Evolutionary conservation across 2,888 invertebrate species (phyloP).

Genomic region (Drosophila flavopinicola): DNA sequence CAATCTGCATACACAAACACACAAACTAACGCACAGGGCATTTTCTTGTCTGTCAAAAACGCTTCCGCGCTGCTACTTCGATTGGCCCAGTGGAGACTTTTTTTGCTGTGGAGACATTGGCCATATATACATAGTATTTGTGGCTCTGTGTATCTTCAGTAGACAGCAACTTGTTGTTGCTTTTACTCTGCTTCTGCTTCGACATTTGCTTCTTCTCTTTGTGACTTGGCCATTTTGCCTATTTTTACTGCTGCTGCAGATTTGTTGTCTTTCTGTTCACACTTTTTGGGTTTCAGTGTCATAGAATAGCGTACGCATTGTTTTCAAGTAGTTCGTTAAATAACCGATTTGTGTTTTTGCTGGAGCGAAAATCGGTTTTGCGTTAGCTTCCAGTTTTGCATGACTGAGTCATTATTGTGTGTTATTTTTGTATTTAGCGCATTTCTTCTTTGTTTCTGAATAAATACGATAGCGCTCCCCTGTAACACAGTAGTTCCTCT

Average conservation of each 20-base stretch:
- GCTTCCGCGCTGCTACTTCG: conserved; percentile 55
- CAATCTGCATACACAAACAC: conserved; percentile 4
- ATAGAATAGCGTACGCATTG: conserved; percentile 33
- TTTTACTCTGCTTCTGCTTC: conserved; percentile 35
- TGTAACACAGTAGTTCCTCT: neutral
- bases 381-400: conserved; percentile 28
- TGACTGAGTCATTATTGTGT: conserved; percentile 34
- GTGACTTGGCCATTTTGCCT: conserved; percentile 37
- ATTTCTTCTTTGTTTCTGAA: conserved; percentile 16
- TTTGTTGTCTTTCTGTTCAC: conserved; percentile 38
- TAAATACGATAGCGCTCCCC: neutral
- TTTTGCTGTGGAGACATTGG: conserved; percentile 48
- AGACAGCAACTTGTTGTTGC: conserved; percentile 72
- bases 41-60: conserved; percentile 49
- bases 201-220: conserved; percentile 27
- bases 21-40: conserved; percentile 31
- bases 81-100: conserved; percentile 58
- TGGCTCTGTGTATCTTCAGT: conserved; percentile 61
- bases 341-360: conserved; percentile 15
- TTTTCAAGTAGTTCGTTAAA: conserved; percentile 23
- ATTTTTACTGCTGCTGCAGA: conserved; percentile 36
- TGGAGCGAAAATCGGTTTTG: conserved; percentile 35
- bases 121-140: conserved; percentile 44
- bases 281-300: conserved; percentile 60
- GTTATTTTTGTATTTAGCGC: conserved; percentile 33